phyloP scores from a whole-genome alignment of 2,113 vertebrate species.

The Spermophilus dauricus region DNA sequence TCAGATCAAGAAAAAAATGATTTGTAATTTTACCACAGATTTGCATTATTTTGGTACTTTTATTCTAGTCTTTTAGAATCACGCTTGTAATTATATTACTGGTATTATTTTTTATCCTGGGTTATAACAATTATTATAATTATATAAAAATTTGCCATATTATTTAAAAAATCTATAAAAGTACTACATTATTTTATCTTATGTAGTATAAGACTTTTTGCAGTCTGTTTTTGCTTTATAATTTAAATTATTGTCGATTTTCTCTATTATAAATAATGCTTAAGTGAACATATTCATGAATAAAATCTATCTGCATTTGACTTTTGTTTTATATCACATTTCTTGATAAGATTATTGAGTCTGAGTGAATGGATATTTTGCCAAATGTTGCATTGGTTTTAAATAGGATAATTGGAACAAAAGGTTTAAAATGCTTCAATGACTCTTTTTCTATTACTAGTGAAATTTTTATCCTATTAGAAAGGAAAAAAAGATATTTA shows the following conservation, averaged over 20 bases:
- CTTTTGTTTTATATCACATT: neutral
- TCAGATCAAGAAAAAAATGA: neutral
- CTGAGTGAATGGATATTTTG: neutral
- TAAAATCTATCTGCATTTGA: neutral
- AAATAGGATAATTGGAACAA: neutral
- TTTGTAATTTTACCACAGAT: neutral
- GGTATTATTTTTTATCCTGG: neutral
- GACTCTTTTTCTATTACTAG: neutral
- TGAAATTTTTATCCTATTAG: neutral
- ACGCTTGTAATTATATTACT: neutral
- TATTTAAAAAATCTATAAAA: neutral
- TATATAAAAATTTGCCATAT: neutral
- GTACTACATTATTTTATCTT: neutral
- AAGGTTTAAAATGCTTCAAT: neutral
- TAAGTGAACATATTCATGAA: neutral
- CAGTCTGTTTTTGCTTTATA: neutral
- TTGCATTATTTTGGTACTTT: neutral
- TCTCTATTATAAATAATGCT: neutral
- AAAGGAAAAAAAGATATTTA: conserved; percentile 82
- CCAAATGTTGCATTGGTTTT: neutral
- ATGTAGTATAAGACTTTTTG: neutral
- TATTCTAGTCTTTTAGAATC: neutral
- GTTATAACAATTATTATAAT: neutral
- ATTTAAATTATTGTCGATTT: neutral
- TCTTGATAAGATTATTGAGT: neutral